Base-by-base conservation (phyloP, 2,888 invertebrate genomes). In the Microplitis deprimator region DNA sequence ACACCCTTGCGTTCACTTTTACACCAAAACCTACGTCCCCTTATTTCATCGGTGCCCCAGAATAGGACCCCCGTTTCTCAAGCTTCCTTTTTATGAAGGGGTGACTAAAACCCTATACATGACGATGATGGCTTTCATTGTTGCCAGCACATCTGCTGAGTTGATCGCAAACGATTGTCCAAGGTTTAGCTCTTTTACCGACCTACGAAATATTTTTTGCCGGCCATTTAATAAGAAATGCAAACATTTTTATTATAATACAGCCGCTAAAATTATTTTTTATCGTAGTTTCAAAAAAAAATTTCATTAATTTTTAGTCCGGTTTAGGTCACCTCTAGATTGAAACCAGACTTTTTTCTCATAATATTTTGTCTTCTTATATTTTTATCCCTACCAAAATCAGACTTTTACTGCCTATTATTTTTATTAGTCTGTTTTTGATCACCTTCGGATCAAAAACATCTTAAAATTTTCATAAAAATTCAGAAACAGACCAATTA, bases 121-220 rank as follows among this genome's bases (percentile, higher is more conserved):
- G 71, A 71, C 77, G 79, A 77, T 71, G 79, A 79, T 76, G 79
- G 79, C 78, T 82, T 82, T 87, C 87, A 89, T 89, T 89, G 89
- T 89, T 87, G 87, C 82, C 81, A 83, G 87, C 88, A 89, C 89
- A 89, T 89, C 89, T 89, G 89, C 89, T 86, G 84, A 83, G 86
- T 86, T 86, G 84, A 86, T 81, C 84, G 83, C 84, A 80, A 81
- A 84, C 89, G 89, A 89, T 89, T 89, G 89, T 89, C 89, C 88
- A 68, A 68, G 83, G 87, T 86, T 89, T 88, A 87, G 86, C n/a
- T 29, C 38, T 38, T 20, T 65, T 38, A 8, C 8, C 17, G 6
- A 7, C 16, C 8, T 7, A 65, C 20, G 20, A 29, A 65, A 38
- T 38, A 65, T 65, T 65, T 65, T 65, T 50, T 50, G 5, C 1